Percentiles rank a stretch among this genome's conserved stretches.
phyloP scores from a whole-genome alignment of 2,797 vertebrate genomes.

The Onychomys leucogaster region DNA sequence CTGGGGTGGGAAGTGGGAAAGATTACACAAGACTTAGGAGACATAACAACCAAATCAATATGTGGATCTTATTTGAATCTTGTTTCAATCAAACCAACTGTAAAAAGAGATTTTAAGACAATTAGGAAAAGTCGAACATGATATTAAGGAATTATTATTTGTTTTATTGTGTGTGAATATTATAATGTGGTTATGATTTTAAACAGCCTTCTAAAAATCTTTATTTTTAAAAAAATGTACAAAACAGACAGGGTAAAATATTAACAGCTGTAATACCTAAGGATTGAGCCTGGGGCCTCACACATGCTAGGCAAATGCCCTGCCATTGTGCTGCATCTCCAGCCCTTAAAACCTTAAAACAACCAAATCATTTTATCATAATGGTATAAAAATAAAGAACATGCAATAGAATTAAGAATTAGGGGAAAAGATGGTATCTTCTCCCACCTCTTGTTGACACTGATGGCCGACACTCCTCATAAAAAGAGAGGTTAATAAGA shows the following conservation, averaged over 20 bases:
- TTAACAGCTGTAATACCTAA: constrained; percentile 28
- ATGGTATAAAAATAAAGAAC: constrained; percentile 14
- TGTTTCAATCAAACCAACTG: constrained; percentile 50
- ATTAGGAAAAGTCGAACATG: constrained; percentile 65
- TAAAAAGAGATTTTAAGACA: constrained; percentile 66
- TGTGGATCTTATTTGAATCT: constrained; percentile 35
- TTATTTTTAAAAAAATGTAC: constrained; percentile 4
- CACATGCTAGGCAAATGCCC: neutral
- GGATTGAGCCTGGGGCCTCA: neutral
- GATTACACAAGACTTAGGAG: constrained; percentile 43
- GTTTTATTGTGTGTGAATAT: constrained; percentile 64
- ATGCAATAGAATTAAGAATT: constrained; percentile 8
- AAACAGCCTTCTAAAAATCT: constrained; percentile 36
- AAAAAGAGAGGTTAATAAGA: neutral
- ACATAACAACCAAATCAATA: constrained; percentile 14
- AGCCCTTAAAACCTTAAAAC: neutral
- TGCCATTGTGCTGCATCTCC: neutral
- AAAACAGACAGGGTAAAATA: constrained; percentile 28
- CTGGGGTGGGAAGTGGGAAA: neutral
- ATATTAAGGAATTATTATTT: constrained; percentile 71
- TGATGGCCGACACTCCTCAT: neutral
- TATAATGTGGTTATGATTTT: constrained; percentile 50
- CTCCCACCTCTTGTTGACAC: neutral
- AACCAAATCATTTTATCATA: neutral
- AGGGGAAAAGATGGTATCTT: neutral